Conservation (phyloP, 1,140 invertebrate genomes). For the Protaetia brevitarsis region DNA sequence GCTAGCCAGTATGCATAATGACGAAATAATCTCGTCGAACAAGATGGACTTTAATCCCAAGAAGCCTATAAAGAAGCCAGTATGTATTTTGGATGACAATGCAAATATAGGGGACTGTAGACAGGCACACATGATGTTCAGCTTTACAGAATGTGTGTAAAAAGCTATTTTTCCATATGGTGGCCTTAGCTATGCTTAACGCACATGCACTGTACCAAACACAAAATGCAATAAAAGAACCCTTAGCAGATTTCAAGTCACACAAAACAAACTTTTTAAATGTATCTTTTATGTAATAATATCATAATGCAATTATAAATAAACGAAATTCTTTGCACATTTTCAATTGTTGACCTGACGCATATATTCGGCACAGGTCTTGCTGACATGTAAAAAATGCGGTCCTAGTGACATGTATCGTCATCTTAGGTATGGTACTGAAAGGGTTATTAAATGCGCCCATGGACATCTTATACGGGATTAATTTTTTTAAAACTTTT, state of each 20-base stretch:
- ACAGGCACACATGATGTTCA: slow-evolving; percentile 40
- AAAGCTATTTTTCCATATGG: no score
- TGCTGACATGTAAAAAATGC: neutral
- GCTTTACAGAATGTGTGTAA: slow-evolving; percentile 29
- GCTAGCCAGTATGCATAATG: slow-evolving; percentile 39
- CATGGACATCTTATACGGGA: no score
- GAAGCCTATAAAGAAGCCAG: slow-evolving; percentile 33
- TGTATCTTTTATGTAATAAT: neutral
- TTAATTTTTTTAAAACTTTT: no score
- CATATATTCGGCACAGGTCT: neutral
- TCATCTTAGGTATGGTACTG: neutral
- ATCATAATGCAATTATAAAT: neutral
- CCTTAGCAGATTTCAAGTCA: slow-evolving; percentile 24
- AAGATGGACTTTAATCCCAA: neutral
- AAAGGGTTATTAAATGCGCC: no score
- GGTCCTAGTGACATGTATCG: neutral
- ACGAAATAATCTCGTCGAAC: slow-evolving; percentile 26
- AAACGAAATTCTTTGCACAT: neutral
- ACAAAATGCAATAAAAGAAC: slow-evolving; percentile 27
- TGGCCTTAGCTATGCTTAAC: no score
- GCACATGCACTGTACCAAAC: no score
- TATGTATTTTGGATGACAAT: slow-evolving; percentile 33
- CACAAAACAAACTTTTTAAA: slow-evolving; percentile 24
- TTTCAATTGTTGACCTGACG: neutral
- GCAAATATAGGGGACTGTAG: slow-evolving; percentile 43